Evolutionary conservation across 2,888 invertebrate species (phyloP).

Genomic region (Bombylius major): DNA sequence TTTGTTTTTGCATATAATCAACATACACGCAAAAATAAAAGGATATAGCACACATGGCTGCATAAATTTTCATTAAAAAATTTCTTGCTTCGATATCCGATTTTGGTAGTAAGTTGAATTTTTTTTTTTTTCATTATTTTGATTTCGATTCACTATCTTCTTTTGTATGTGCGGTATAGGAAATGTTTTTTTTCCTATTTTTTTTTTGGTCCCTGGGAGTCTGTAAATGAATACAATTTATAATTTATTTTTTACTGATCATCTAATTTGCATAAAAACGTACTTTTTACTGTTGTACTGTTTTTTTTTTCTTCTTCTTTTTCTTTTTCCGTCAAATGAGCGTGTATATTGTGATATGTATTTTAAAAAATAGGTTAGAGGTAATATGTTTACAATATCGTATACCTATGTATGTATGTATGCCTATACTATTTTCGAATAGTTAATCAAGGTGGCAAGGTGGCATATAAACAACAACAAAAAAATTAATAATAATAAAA

Average conservation of each 20-base stretch:
- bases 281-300: neutral
- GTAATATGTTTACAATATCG: no score
- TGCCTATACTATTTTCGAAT: no score
- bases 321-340: no score
- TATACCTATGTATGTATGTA: no score
- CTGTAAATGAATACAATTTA: neutral
- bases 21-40: neutral
- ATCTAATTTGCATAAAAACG: neutral
- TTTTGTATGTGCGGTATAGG: neutral
- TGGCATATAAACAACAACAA: neutral
- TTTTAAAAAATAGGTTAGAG: no score
- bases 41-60: conserved; percentile 7
- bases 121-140: no score
- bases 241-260: neutral
- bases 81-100: neutral
- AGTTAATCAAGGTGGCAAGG: neutral
- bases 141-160: no score
- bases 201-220: neutral
- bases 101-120: no score
- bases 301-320: neutral
- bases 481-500: neutral
- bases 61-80: conserved; percentile 7
- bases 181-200: neutral
- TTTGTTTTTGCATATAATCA: neutral
- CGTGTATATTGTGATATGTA: no score